These are phyloP conservation scores for Apis cerana DNA, from an alignment of 1,140 invertebrate species.

Conservation along the genomic window DNA sequence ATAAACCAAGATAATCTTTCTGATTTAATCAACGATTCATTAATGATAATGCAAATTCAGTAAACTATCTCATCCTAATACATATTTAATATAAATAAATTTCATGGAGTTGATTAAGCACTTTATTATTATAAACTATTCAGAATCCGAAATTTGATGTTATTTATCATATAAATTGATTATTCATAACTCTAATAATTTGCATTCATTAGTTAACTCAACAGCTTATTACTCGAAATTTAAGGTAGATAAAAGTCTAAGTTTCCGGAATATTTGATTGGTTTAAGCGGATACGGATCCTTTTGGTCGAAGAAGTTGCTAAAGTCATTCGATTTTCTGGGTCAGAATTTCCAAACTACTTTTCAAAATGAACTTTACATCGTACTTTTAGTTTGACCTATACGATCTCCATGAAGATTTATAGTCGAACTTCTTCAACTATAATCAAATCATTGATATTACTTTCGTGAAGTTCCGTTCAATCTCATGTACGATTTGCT, in stretches of 20 bases:
- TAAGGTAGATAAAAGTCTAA: neutral
- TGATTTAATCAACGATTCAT: too few relatives aligned
- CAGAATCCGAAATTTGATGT: neutral
- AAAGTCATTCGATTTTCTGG: neutral
- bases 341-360: neutral
- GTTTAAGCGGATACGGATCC: neutral
- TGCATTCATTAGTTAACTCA: neutral
- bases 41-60: too few relatives aligned
- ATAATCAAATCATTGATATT: neutral
- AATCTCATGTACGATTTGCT: neutral
- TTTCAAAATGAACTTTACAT: conserved; percentile 8
- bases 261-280: neutral
- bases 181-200: neutral
- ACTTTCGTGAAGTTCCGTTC: neutral
- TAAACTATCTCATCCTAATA: too few relatives aligned
- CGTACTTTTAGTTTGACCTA: neutral
- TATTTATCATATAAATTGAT: neutral
- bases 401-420: neutral
- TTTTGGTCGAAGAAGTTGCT: too few relatives aligned
- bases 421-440: neutral
- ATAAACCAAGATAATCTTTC: too few relatives aligned
- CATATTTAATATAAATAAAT: too few relatives aligned
- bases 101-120: too few relatives aligned
- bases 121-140: too few relatives aligned
- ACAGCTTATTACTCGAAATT: too few relatives aligned